Base-by-base conservation (phyloP, 1,140 invertebrate genomes). In the Helicoverpa zea region DNA sequence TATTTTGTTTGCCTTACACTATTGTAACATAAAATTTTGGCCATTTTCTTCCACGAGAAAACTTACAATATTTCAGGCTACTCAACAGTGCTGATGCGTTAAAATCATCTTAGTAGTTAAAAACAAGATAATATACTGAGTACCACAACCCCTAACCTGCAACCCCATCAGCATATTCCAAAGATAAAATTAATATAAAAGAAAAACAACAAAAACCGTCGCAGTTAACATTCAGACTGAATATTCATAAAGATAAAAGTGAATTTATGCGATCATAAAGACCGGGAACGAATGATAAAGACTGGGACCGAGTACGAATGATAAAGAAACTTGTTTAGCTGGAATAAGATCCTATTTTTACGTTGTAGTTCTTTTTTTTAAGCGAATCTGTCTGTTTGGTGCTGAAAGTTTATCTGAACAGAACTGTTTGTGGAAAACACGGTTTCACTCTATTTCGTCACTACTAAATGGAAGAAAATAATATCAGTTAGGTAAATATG, bases 241-340 rank as follows among this genome's bases (percentile, higher is more conserved):
- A 90, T 89, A 90, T 88, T 86, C 85, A 89, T 87, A 88, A 90
- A 89, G 83, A 89, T 90, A 88, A 89, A 72, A 88, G 54, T 77
- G 77, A 88, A 90, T 89, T 89, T 89, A 90, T 88, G 76, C 83
- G 82, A 84, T 84, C 86, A 82, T 89, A 87, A 89, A 88, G 49
- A 68, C 47, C 72, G 72, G n/a, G 72, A 59, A n/a, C 54, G 52
- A 58, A 58, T 58, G 72, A 74, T 74, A 74, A 74, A 74, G 72
- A 59, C 64, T 68, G 64, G 64, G 64, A 68, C 64, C 54, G 30
- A 47, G 72, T 47, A 56, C 35, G 52, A 58, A 58, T 58, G 72
- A 74, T 74, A 74, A 58, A 73, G 70, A 73, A 74, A 58, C 43
- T 74, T 59, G 54, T 74, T 13, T 18, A 18, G 72, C 54, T 58